Conservation (phyloP, 2,888 invertebrate genomes). For the Sthenelais limicola region DNA sequence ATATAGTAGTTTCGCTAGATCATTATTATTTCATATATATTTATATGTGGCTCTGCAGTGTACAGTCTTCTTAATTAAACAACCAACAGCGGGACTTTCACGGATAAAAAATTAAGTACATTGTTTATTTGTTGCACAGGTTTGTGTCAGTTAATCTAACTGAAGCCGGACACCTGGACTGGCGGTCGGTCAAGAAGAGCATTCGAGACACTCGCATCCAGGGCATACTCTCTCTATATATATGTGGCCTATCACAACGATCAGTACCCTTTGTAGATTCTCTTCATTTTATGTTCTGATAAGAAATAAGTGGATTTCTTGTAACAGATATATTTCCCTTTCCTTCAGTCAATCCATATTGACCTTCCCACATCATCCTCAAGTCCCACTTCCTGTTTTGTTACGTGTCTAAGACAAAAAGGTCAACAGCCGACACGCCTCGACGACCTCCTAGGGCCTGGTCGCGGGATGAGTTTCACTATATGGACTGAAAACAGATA, state of each 20-base stretch:
- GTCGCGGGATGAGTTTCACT: neutral
- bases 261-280: slow-evolving; percentile 32
- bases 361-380: neutral
- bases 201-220: too few relatives aligned
- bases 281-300: too few relatives aligned
- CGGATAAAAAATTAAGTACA: slow-evolving; percentile 40
- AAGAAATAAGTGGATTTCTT: too few relatives aligned
- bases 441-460: neutral
- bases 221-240: too few relatives aligned
- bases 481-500: slow-evolving; percentile 19
- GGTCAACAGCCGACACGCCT: slow-evolving; percentile 21
- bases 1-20: too few relatives aligned
- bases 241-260: slow-evolving; percentile 33
- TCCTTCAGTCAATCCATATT: neutral
- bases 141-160: too few relatives aligned
- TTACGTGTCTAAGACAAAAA: slow-evolving; percentile 33
- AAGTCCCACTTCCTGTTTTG: slow-evolving; percentile 29
- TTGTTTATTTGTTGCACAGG: too few relatives aligned
- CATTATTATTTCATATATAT: neutral
- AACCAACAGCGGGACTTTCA: slow-evolving; percentile 36
- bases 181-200: slow-evolving; percentile 9
- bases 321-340: too few relatives aligned
- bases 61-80: slow-evolving; percentile 33
- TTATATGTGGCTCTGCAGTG: slow-evolving; percentile 32
- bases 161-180: neutral